A percentile compares a stretch with the other conserved stretches of the same genome.
These are phyloP conservation scores for Tamias sibiricus DNA, from an alignment of 2,113 vertebrate genomes.

Conservation along the genomic window DNA sequence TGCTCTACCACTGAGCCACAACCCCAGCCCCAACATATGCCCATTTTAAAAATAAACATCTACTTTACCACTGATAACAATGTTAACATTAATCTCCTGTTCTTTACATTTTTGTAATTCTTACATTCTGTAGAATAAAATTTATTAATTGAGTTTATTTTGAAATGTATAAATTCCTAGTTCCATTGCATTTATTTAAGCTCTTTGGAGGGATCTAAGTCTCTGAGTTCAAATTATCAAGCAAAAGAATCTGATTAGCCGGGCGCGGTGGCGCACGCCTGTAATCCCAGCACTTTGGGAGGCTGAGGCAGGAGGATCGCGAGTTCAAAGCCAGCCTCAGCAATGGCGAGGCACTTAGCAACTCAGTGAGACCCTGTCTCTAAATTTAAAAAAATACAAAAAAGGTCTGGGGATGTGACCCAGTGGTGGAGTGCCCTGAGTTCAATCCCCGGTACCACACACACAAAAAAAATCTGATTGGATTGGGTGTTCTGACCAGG, in stretches of 20 bases:
- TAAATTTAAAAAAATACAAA: too few relatives aligned
- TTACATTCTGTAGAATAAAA: conserved; percentile 28
- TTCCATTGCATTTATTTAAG: not conserved
- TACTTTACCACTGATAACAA: not conserved
- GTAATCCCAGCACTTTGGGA: too few relatives aligned
- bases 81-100: not conserved
- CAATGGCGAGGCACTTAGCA: too few relatives aligned
- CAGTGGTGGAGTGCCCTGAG: too few relatives aligned
- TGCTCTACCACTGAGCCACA: too few relatives aligned
- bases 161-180: not conserved
- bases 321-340: too few relatives aligned
- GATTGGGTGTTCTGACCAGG: not conserved
- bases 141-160: not conserved
- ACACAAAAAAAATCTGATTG: not conserved
- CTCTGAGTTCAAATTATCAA: not conserved
- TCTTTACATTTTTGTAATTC: conserved; percentile 8
- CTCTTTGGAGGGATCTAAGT: not conserved
- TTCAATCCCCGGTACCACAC: too few relatives aligned
- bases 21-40: too few relatives aligned
- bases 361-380: too few relatives aligned
- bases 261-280: too few relatives aligned
- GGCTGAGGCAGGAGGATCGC: too few relatives aligned
- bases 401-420: too few relatives aligned
- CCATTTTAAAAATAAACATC: not conserved
- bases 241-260: not conserved